Conservation (phyloP, 2,797 vertebrate genomes). For the Xerus rutilus region DNA sequence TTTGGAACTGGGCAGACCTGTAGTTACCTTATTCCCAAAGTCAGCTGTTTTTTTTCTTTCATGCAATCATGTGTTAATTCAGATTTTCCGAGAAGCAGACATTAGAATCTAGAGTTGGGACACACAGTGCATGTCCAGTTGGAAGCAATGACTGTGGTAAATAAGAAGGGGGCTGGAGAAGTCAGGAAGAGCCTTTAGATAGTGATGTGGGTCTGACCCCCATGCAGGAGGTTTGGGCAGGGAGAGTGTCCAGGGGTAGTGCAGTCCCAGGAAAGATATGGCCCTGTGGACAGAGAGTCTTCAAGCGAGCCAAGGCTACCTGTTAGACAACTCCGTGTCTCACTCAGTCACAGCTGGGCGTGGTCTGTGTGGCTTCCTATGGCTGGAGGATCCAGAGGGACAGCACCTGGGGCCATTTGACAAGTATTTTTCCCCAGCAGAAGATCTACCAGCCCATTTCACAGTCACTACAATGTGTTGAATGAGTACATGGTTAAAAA, state of each 20-base stretch:
- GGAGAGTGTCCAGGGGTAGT: background rate
- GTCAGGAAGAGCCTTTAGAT: background rate
- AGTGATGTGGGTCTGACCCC: background rate
- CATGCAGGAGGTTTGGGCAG: background rate
- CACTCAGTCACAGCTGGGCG: background rate
- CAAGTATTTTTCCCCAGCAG: background rate
- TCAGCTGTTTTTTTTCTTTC: background rate
- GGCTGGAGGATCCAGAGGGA: background rate
- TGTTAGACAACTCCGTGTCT: background rate
- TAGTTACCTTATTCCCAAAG: background rate
- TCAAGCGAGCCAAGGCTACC: background rate
- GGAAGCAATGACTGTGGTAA: background rate
- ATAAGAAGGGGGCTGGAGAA: background rate
- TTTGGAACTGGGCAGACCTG: background rate
- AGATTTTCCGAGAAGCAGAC: constrained; percentile 39
- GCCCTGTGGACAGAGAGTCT: background rate
- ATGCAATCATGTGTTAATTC: background rate
- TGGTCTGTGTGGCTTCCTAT: background rate
- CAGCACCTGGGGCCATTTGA: background rate
- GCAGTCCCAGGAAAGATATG: background rate
- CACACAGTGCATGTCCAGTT: background rate
- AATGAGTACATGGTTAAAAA: background rate
- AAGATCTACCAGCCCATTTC: background rate
- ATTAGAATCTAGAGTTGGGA: background rate
- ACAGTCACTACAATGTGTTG: background rate